Evolutionary conservation across 2,888 invertebrate genomes (phyloP).

Genomic region (Aspidiotus destructor): DNA sequence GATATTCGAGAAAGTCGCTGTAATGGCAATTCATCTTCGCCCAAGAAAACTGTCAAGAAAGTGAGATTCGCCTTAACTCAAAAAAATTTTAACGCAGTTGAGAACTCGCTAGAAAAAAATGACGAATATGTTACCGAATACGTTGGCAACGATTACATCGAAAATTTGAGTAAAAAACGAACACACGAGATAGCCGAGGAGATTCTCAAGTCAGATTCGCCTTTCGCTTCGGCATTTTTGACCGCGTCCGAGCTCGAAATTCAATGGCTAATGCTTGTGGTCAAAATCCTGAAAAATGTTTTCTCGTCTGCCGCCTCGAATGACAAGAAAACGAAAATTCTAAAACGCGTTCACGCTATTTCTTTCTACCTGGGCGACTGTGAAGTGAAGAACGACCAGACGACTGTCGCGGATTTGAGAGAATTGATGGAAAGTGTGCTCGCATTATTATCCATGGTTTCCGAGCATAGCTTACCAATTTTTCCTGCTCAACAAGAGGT

Average conservation of each 20-base stretch:
- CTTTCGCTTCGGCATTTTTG: constrained; percentile 23
- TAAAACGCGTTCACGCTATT: constrained; percentile 22
- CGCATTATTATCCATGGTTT: constrained; percentile 27
- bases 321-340: constrained; percentile 7
- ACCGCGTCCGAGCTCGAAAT: constrained; percentile 12
- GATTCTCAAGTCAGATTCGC: constrained; percentile 11
- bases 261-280: constrained; percentile 31
- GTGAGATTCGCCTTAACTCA: too few relatives aligned
- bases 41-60: too few relatives aligned
- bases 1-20: too few relatives aligned
- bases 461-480: constrained; percentile 37
- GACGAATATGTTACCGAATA: too few relatives aligned
- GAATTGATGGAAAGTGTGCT: constrained; percentile 38
- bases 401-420: constrained; percentile 37
- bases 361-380: constrained; percentile 34
- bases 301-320: constrained; percentile 26
- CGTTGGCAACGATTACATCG: constrained; percentile 16
- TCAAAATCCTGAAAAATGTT: constrained; percentile 27
- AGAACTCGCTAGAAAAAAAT: too few relatives aligned
- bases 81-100: too few relatives aligned
- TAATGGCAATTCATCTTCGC: too few relatives aligned
- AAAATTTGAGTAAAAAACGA: constrained; percentile 24
- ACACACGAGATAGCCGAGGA: constrained; percentile 28
- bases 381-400: constrained; percentile 34
- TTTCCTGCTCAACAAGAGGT: constrained; percentile 40